Base-by-base conservation (phyloP, 2,113 vertebrate genomes). In the Coregonus clupeaformis region DNA sequence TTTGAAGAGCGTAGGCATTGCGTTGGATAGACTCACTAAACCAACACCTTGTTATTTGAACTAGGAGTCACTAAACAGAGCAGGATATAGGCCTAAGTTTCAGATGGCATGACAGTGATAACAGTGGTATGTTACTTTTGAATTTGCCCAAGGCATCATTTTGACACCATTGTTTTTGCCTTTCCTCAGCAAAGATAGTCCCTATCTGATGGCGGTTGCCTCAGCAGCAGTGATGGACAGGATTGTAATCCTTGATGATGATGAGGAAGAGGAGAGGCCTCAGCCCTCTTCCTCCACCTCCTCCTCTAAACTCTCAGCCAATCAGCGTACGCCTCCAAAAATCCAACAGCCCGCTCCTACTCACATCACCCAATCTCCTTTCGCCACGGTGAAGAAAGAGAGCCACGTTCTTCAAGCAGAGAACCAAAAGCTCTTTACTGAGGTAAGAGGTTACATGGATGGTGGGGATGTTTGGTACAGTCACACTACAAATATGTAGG, bases 381-480 rank as follows among this genome's bases (percentile, higher is more conserved):
- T 92, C 16, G 78, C 85, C 7, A 81, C 87, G 9, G 73, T 79
- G 0, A 90, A 85, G 75, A 93, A 87, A 69, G 62, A 87, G 0
- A 14, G 60, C 0, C 77, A 85, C 20, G 82, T 90, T 29, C 83
- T 93, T 57, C 83, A 88, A 73, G 84, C 87, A 4, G 94, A 95
- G 82, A 97, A 97, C 55, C 76, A 95, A 78, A 93, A 82, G 79
- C 84, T 96, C 45, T 97, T 97, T 78, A 68, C 69, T 1, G 94
- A 97, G 94, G 96, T 95, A 79, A 91, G 91, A 4, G 12, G 49
- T 5, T 52, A 52, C 49, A 52, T 49, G 14, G 14, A 49, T 49
- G 32, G 7, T 42, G 36, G 36, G 16, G 49, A 45, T 52, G 49
- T 18, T 18, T 65, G 5, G 11, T 25, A 11, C 3, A 9, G 55